These are phyloP conservation scores for Magallana angulata DNA, from an alignment of 1,140 invertebrate genomes.

Conservation along the genomic window DNA sequence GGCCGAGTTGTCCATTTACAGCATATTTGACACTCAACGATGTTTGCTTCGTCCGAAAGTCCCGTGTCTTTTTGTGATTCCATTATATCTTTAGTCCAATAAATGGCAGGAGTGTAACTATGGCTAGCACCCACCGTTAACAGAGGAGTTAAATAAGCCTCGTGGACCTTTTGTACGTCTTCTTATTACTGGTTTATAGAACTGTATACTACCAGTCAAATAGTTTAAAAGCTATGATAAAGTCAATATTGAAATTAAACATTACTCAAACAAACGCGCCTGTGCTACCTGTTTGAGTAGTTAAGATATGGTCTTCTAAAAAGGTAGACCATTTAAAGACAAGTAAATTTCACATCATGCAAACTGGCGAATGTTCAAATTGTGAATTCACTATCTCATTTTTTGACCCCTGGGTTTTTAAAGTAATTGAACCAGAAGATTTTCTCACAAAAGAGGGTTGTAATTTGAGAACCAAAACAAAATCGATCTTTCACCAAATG, in stretches of 20 bases:
- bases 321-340: not conserved
- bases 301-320: constrained; percentile 1
- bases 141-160: not conserved
- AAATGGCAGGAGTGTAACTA: too few relatives aligned
- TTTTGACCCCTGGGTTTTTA: not conserved
- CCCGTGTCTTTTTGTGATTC: not conserved
- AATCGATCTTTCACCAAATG: not conserved
- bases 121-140: not conserved
- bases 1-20: constrained; percentile 40
- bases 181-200: constrained; percentile 2
- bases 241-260: constrained; percentile 37
- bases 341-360: not conserved
- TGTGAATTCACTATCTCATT: constrained; percentile 23
- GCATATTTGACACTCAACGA: constrained; percentile 38
- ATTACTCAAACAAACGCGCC: not conserved
- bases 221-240: constrained; percentile 25
- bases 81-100: not conserved
- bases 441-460: constrained; percentile 24
- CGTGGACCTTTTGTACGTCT: not conserved
- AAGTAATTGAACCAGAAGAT: constrained; percentile 28
- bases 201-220: constrained; percentile 1
- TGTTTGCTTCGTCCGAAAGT: constrained; percentile 6
- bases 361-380: not conserved
- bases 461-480: not conserved
- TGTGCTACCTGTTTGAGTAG: not conserved